Evolutionary conservation across 2,888 invertebrate genomes (phyloP).

Genomic region (Nemoura dubitans): DNA sequence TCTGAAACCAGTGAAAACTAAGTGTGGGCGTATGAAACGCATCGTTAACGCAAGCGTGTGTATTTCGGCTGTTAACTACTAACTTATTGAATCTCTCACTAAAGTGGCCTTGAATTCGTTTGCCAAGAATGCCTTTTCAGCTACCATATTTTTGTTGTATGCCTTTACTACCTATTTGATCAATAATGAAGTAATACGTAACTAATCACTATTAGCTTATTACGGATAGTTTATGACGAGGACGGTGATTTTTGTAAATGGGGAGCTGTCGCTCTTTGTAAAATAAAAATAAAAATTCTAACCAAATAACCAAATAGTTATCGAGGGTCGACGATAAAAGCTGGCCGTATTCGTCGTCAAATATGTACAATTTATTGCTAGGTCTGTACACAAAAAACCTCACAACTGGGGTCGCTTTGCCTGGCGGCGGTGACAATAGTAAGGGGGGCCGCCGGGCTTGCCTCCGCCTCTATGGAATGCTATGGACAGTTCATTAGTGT

Average conservation of each 20-base stretch:
- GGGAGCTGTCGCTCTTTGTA: background rate
- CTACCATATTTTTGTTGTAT: no score
- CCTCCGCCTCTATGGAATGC: constrained; percentile 43
- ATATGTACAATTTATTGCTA: constrained; percentile 50
- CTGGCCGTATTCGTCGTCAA: constrained; percentile 27
- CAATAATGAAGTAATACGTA: background rate
- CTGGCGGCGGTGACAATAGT: background rate
- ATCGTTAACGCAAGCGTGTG: background rate
- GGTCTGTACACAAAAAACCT: constrained; percentile 47
- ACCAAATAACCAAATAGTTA: background rate
- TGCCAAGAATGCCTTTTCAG: background rate
- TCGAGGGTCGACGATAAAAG: background rate
- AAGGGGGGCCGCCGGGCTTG: background rate
- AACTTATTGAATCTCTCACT: background rate
- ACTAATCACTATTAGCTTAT: background rate
- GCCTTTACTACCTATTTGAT: background rate
- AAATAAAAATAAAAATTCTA: background rate
- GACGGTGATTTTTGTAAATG: no score
- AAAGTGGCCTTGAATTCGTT: background rate
- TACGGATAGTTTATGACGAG: no score
- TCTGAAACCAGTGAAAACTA: no score
- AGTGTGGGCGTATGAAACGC: background rate
- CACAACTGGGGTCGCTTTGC: constrained; percentile 42
- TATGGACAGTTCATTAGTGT: constrained; percentile 44
- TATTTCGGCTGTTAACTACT: background rate